Base-by-base conservation (phyloP, 2,797 vertebrate species). In the Danionella dracula region DNA sequence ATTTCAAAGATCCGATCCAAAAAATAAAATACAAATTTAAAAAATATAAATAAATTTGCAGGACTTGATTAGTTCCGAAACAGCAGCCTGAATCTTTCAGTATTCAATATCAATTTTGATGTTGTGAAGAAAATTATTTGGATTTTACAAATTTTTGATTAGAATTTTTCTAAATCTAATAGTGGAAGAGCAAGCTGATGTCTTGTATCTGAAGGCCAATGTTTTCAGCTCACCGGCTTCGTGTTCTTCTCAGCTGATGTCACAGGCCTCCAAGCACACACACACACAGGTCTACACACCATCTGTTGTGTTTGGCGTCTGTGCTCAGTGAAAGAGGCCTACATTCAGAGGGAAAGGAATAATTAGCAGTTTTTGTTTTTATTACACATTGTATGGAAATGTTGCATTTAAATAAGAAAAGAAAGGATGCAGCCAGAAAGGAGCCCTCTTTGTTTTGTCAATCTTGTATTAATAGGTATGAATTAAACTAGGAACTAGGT, bases 261-360 rank as follows among this genome's bases (percentile, higher is more conserved):
- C 63, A 71, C 35, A 40, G 63, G 42, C 58, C 48, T 46, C 37
- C 13, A 29, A 34, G 42, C 63, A 71, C 35, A 55, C 13, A 66
- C 21, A 46, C 41, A 8, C 19, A 34, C 49, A 49, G 48, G 50
- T 53, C 27, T 55, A 40, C 44, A 31, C 3, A 21, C 70, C 63
- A 72, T 72, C 70, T 72, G 63, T 66, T 72, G 56, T 66, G 35
- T 48, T 55, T 59, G 62, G 62, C 69, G 60, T 71, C 34, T 46
- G 58, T 71, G 64, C 64, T 55, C 17, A 34, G 34, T 55, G 56
- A 66, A 29, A 66, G n/a, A n/a, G n/a, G n/a, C n/a, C n/a, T n/a
- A n/a, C 53, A 60, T 41, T 56, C 56, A 61, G 50, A 61, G 38
- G 35, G 54, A 48, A 31, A 38, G 21, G 60, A 55, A n/a, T n/a